These are phyloP conservation scores for Catalaphyllia jardinei DNA, from an alignment of 64 coral and sea anemone genomes.

Conservation along the genomic window DNA sequence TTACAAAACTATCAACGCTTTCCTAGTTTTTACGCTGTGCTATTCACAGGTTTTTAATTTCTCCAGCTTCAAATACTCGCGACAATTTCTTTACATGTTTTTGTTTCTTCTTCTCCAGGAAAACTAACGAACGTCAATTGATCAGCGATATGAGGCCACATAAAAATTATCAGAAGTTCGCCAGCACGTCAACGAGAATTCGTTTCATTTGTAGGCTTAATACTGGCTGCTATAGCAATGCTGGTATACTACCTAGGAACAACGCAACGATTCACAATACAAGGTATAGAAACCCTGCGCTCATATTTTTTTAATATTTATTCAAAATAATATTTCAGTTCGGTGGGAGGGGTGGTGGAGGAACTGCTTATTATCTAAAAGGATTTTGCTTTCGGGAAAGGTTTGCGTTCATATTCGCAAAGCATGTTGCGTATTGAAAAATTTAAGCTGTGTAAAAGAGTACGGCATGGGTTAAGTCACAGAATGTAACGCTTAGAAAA, in stretches of 20 bases:
- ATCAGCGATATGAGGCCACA: background rate
- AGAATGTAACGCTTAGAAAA: too few species aligned
- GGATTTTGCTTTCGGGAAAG: too few species aligned
- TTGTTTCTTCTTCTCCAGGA: background rate
- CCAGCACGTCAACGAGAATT: constrained; percentile 2
- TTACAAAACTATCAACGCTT: too few species aligned
- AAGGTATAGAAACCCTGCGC: background rate
- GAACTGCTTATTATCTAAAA: background rate
- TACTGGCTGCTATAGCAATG: constrained; percentile 1
- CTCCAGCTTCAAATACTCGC: background rate
- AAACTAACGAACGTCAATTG: background rate
- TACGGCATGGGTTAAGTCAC: too few species aligned
- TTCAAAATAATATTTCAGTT: too few species aligned
- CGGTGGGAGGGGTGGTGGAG: too few species aligned
- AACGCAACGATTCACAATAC: constrained; percentile 8
- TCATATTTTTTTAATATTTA: too few species aligned
- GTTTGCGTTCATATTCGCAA: too few species aligned
- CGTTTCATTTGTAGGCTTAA: constrained; percentile 1
- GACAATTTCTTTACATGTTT: background rate
- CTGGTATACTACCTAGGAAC: constrained; percentile 9
- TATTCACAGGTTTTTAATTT: too few species aligned
- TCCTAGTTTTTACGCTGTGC: too few species aligned
- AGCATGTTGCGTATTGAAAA: too few species aligned
- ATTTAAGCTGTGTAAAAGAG: too few species aligned
- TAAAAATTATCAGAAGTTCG: background rate